Conservation (phyloP, 2,113 vertebrate species). For the Athene cunicularia region DNA sequence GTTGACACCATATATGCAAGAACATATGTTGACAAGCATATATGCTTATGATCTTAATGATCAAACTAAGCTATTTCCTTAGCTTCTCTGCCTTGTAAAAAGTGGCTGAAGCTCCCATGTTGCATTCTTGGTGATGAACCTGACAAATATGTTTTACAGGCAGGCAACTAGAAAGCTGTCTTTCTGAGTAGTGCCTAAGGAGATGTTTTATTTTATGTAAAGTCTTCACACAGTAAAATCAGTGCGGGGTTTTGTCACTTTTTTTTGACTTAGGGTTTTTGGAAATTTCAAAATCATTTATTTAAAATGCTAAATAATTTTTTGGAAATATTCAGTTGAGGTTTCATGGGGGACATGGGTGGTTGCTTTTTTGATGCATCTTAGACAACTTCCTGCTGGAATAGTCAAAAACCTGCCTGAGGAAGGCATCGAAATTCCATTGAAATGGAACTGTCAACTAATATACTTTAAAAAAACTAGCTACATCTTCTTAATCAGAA, state of each 20-base stretch:
- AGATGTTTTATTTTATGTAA: background rate
- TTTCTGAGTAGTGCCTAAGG: background rate
- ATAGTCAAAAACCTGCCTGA: background rate
- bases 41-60: background rate
- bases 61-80: background rate
- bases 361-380: background rate
- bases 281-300: background rate
- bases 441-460: background rate
- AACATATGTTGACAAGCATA: background rate
- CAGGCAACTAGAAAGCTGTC: background rate
- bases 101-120: background rate
- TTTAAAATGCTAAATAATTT: background rate
- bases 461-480: background rate
- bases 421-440: background rate
- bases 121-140: background rate
- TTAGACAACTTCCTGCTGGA: background rate
- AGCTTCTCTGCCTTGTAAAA: background rate
- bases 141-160: background rate
- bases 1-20: background rate
- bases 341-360: background rate
- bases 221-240: background rate
- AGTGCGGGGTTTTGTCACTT: accelerated
- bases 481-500: background rate
- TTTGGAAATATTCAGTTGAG: background rate
- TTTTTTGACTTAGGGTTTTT: background rate